phyloP scores from a whole-genome alignment of 2,113 vertebrate genomes.

The Furnarius figulus region DNA sequence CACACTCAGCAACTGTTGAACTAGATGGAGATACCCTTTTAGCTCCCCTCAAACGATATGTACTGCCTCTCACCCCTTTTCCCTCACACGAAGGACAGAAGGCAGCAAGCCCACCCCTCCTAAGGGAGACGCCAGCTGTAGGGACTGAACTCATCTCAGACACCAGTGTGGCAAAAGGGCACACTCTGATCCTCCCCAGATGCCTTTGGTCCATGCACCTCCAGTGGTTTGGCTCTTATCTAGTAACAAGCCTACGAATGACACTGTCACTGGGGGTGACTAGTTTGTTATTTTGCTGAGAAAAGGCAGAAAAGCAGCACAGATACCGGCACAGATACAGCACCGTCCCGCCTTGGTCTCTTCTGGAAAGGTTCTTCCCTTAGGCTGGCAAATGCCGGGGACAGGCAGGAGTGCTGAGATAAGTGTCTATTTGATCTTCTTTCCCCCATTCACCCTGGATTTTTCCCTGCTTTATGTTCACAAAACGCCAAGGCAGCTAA shows the following conservation, averaged over 20 bases:
- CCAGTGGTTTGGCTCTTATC: not conserved
- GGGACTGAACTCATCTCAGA: not conserved
- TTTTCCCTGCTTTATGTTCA: conserved; percentile 55
- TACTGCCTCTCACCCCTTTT: not conserved
- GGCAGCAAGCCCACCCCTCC: not conserved
- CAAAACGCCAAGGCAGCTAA: conserved; percentile 44
- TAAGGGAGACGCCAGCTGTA: not conserved
- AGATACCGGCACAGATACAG: not conserved
- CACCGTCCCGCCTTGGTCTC: not conserved
- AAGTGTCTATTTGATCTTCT: conserved; percentile 60
- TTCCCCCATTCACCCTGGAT: conserved; percentile 10
- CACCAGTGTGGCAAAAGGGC: not conserved
- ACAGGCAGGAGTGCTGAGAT: conserved; percentile 28
- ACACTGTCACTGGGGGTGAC: not conserved
- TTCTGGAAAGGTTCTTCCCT: conserved; percentile 31
- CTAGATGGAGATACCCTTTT: not conserved
- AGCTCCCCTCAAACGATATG: not conserved
- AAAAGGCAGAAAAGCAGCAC: conserved; percentile 30
- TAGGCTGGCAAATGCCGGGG: conserved; percentile 30
- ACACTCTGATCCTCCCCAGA: not conserved
- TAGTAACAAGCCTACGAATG: not conserved
- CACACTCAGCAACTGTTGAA: not conserved
- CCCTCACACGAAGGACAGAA: not conserved
- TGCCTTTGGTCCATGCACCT: not conserved
- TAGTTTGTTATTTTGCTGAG: conserved; percentile 6